Evolutionary conservation across 2,888 invertebrate species (phyloP).

Genomic region (Spicauda simplicius): DNA sequence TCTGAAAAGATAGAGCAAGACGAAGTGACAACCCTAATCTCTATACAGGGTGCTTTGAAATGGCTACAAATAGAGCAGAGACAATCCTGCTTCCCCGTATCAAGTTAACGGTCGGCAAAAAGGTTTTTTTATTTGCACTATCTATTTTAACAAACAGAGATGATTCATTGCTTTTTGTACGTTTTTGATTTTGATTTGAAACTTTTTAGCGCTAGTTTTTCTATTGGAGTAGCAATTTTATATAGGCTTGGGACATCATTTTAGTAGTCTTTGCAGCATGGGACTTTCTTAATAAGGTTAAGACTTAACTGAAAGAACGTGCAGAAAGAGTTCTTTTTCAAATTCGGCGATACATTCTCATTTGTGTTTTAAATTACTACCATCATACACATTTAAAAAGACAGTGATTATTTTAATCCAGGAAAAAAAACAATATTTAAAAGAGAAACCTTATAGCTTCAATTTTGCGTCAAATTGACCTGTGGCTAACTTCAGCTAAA

Average conservation of each 20-base stretch:
- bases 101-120: conserved; percentile 19
- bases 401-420: no score
- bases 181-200: not conserved
- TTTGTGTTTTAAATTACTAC: no score
- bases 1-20: not conserved
- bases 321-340: no score
- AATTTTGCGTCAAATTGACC: no score
- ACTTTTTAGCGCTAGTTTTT: not conserved
- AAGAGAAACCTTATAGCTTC: no score
- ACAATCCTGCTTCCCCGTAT: conserved; percentile 21
- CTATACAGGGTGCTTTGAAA: conserved; percentile 30
- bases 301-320: no score
- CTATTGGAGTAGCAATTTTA: not conserved
- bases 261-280: no score
- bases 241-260: not conserved
- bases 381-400: no score
- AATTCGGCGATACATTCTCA: no score
- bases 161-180: not conserved
- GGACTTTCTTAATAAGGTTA: no score
- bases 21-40: conserved; percentile 10
- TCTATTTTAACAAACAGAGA: conserved; percentile 13
- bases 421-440: no score
- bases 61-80: conserved; percentile 31
- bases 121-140: conserved; percentile 14
- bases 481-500: no score